Evolutionary conservation across 92 coral and sea anemone genomes (phyloP).

Genomic region (Epizoanthus fatuus): DNA sequence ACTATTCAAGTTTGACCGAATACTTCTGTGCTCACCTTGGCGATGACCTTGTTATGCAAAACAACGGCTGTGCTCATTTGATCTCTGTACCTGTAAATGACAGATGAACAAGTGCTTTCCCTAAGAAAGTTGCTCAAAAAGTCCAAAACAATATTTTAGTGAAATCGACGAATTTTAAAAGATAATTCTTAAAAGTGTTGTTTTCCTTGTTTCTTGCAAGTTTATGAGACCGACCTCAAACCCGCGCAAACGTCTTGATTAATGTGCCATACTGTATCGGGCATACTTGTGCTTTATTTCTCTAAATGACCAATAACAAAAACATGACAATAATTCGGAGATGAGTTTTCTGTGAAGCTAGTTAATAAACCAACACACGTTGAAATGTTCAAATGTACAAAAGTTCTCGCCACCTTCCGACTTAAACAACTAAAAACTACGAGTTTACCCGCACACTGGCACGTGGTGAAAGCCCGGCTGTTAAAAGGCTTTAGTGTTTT

Average conservation of each 20-base stretch:
- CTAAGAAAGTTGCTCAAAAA: constrained; percentile 5
- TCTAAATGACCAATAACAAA: too few species aligned
- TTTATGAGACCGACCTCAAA: too few species aligned
- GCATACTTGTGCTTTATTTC: too few species aligned
- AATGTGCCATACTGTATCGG: too few species aligned
- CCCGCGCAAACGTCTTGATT: too few species aligned
- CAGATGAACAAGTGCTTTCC: constrained; percentile 23
- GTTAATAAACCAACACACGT: constrained; percentile 32
- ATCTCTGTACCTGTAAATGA: constrained; percentile 30
- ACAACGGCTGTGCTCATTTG: constrained; percentile 29
- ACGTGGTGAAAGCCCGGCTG: constrained; percentile 7
- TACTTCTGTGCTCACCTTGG: constrained; percentile 33
- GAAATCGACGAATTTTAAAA: too few species aligned
- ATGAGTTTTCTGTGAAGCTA: not conserved
- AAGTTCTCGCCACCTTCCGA: constrained; percentile 2
- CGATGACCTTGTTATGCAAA: constrained; percentile 32
- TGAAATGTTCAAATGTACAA: constrained; percentile 1
- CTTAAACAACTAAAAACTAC: not conserved
- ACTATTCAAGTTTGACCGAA: constrained; percentile 21
- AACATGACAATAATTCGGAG: too few species aligned
- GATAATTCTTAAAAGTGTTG: too few species aligned
- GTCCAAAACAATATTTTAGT: not conserved
- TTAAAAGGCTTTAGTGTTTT: constrained; percentile 12
- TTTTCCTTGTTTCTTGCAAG: too few species aligned
- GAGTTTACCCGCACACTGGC: constrained; percentile 6